Evolutionary conservation across 2,888 invertebrate genomes (phyloP), one percentile per base, ranked within the genome.

Genomic region (Dinocampus coccinellae): DNA sequence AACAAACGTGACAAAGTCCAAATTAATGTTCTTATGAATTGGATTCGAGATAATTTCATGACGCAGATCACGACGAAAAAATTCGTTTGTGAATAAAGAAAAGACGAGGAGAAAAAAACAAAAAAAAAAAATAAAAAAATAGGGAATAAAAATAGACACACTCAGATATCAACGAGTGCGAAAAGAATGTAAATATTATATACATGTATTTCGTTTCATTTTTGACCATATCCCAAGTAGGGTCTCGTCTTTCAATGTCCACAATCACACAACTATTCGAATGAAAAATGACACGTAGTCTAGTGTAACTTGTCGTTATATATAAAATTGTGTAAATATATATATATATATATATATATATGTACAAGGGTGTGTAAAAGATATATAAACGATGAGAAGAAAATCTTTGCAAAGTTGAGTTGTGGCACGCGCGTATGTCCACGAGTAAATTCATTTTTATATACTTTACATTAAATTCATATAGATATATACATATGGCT

Each of bases 241-340:
- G 24, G 78, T 78, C 69, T 81, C 77, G 74, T 72, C 73, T 79
- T 81, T 77, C 80, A 77, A 61, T 76, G 79, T 78, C 77, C 75
- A 78, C 71, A 78, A n/a, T 62, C 39, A 62, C 20, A 3, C 47
- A 33, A 53, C 34, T n/a, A 69, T 62, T 69, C 26, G 55, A 34
- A 58, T n/a, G 29, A 58, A 29, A 33, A 33, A 26, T 58, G 20
- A 47, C 33, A 34, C 58, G 58, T 20, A 9, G 6, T 34, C 9
- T 1, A 29, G 29, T 34, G 26, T 1, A 16, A 24, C 24, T 53
- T 57, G 53, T 76, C 77, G 73, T 76, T 70, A 70, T 69, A 47
- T 47, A 16, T 16, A 16, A 47, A 67, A 75, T 77, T 81, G 76
- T 81, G 82, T 80, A 78, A 29, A 29, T 29, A 82, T n/a, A 82